Percentiles rank a stretch among this genome's conserved stretches.
Evolutionary conservation across 2,888 invertebrate genomes (phyloP).

Genomic region (Drosophila paranaensis): DNA sequence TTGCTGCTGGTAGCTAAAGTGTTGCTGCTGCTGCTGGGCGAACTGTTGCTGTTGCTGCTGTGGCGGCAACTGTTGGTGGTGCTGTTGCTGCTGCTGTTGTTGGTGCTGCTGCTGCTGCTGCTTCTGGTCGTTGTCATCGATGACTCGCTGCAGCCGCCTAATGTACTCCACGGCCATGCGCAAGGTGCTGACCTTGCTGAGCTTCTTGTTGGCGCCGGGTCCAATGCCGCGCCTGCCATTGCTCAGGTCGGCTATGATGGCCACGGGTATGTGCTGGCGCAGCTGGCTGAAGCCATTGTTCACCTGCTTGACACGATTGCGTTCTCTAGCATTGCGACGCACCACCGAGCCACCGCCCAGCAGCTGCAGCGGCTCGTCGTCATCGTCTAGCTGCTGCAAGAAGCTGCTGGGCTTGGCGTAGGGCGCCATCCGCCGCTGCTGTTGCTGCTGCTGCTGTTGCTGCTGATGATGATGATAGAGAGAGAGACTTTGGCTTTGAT

Average conservation of each 20-base stretch:
- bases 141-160: slow-evolving; percentile 89
- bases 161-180: slow-evolving; percentile 96
- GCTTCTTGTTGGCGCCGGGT: slow-evolving; percentile 89
- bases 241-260: slow-evolving; percentile 90
- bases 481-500: slow-evolving; percentile 45
- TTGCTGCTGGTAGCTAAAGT: slow-evolving; percentile 45
- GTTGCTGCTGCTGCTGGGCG: slow-evolving; percentile 42
- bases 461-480: slow-evolving; percentile 15
- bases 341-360: slow-evolving; percentile 89
- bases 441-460: slow-evolving; percentile 2
- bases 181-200: slow-evolving; percentile 95
- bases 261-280: slow-evolving; percentile 94
- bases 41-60: slow-evolving; percentile 46
- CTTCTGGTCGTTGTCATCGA: slow-evolving; percentile 77
- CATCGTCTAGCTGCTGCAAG: slow-evolving; percentile 11
- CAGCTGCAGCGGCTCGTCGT: slow-evolving; percentile 21
- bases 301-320: slow-evolving; percentile 97
- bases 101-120: slow-evolving; percentile 31
- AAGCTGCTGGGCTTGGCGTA: slow-evolving; percentile 58
- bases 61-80: slow-evolving; percentile 3
- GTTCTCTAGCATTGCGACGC: slow-evolving; percentile 95
- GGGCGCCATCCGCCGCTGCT: slow-evolving; percentile 48
- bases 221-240: slow-evolving; percentile 89
- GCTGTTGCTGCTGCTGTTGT: not conserved
- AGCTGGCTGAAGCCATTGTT: slow-evolving; percentile 96